Conservation (phyloP, 2,888 invertebrate genomes). For the Protonemura montana region DNA sequence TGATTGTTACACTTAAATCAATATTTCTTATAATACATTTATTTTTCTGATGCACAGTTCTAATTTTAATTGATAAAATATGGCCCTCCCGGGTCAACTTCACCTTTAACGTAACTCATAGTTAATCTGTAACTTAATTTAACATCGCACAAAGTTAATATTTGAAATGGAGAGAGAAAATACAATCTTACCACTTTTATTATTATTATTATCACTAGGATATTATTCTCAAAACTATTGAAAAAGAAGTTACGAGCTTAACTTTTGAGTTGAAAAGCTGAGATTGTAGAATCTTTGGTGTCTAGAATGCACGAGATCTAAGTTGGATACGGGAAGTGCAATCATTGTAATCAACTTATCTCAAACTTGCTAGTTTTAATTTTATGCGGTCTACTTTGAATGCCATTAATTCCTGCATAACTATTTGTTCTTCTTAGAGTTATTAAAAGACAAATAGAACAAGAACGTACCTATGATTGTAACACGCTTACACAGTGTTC, state of each 20-base stretch:
- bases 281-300: not conserved
- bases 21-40: too few relatives aligned
- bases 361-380: constrained; percentile 12
- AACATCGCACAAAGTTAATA: not conserved
- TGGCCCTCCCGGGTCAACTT: too few relatives aligned
- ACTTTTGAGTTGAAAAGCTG: not conserved
- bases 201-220: constrained; percentile 12
- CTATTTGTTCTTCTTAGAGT: not conserved
- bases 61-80: too few relatives aligned
- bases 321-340: not conserved
- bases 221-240: too few relatives aligned
- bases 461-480: not conserved
- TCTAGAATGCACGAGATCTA: not conserved
- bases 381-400: not conserved
- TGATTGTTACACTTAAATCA: too few relatives aligned
- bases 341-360: constrained; percentile 1
- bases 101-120: not conserved
- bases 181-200: not conserved
- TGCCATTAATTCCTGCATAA: not conserved
- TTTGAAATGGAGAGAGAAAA: not conserved
- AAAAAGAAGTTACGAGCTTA: not conserved
- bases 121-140: not conserved
- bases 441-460: not conserved
- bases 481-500: not conserved
- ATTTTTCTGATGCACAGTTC: too few relatives aligned